phyloP scores from a whole-genome alignment of 2,113 vertebrate genomes.

The Brachirus orientalis region DNA sequence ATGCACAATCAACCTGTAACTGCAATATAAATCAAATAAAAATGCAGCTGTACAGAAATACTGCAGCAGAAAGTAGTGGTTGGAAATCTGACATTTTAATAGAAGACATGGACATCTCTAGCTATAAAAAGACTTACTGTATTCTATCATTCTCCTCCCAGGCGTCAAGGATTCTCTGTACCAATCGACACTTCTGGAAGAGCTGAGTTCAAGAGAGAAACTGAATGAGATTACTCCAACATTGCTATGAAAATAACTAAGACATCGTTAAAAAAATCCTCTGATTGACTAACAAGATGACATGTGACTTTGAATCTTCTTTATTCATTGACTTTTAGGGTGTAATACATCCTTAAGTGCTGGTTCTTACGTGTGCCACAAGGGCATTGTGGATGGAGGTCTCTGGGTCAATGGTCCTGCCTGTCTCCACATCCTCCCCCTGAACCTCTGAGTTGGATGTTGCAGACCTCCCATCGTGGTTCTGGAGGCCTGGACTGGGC shows the following conservation, averaged over 20 bases:
- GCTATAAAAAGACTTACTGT: slow-evolving; percentile 81
- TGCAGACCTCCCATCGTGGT: slow-evolving; percentile 64
- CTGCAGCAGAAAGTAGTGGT: not conserved
- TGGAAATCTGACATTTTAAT: not conserved
- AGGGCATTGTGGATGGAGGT: slow-evolving; percentile 80
- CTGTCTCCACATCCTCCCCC: slow-evolving; percentile 71
- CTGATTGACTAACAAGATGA: too few relatives aligned
- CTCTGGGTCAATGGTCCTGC: slow-evolving; percentile 42
- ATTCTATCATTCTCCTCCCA: slow-evolving; percentile 97
- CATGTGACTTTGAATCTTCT: too few relatives aligned
- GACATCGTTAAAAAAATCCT: not conserved
- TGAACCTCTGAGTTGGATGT: slow-evolving; percentile 31
- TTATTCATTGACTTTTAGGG: not conserved
- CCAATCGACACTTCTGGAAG: slow-evolving; percentile 92
- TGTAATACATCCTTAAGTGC: not conserved
- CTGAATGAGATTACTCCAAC: too few relatives aligned
- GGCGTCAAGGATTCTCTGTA: slow-evolving; percentile 94
- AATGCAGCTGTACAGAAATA: not conserved
- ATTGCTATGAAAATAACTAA: not conserved
- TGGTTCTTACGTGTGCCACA: slow-evolving; percentile 87
- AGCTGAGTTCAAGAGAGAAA: slow-evolving; percentile 78
- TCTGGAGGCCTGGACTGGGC: slow-evolving; percentile 66
- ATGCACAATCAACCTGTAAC: too few relatives aligned
- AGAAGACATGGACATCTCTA: not conserved
- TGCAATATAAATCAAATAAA: not conserved